phyloP scores from a whole-genome alignment of 2,113 vertebrate genomes.

The Sturnus vulgaris region DNA sequence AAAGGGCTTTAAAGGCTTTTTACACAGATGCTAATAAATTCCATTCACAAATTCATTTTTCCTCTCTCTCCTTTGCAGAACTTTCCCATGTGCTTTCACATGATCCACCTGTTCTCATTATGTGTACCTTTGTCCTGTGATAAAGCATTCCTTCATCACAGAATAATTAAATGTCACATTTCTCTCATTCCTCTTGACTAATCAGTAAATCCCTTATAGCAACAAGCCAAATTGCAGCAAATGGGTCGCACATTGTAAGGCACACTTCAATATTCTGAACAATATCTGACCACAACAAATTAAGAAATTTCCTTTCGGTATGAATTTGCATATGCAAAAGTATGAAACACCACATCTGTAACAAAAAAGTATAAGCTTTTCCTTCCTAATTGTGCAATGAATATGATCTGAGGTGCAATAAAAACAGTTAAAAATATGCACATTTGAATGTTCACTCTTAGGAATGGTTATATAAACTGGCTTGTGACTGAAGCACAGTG shows the following conservation, averaged over 20 bases:
- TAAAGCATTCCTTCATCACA: background rate
- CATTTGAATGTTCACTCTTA: background rate
- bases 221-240: background rate
- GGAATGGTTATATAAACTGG: background rate
- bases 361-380: background rate
- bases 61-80: background rate
- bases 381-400: background rate
- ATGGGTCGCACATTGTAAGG: background rate
- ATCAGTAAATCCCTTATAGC: slow-evolving; percentile 20
- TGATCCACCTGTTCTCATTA: slow-evolving; percentile 17
- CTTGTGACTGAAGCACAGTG: background rate
- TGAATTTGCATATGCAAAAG: background rate
- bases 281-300: background rate
- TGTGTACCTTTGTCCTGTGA: background rate
- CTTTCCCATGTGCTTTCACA: background rate
- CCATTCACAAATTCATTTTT: background rate
- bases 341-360: background rate
- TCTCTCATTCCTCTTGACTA: slow-evolving; percentile 14
- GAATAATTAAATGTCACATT: slow-evolving; percentile 42
- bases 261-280: background rate
- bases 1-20: slow-evolving; percentile 41
- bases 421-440: background rate
- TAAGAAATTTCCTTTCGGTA: background rate
- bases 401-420: background rate
- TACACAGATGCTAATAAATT: slow-evolving; percentile 60